Conservation (phyloP, 2,888 invertebrate genomes). For the Eretmocerus hayati region DNA sequence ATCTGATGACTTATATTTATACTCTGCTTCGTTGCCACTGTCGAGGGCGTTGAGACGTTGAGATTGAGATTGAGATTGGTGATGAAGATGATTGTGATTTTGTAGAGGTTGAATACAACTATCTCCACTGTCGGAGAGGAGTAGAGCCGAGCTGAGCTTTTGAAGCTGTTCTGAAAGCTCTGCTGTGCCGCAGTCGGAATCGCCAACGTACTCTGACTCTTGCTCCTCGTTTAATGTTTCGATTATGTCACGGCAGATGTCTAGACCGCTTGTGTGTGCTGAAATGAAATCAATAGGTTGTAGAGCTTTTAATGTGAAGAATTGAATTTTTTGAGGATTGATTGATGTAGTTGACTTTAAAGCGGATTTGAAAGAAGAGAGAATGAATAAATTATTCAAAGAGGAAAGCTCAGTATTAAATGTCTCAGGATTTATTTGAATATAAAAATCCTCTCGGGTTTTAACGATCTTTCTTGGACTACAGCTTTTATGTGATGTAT, state of each 20-base stretch:
- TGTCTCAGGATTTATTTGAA: too few species aligned
- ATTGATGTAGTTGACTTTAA: not conserved
- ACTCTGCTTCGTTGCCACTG: constrained; percentile 56
- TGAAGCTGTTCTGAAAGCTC: constrained; percentile 51
- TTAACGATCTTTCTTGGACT: too few species aligned
- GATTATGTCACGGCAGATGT: constrained; percentile 59
- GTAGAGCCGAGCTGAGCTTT: constrained; percentile 48
- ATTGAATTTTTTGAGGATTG: not conserved
- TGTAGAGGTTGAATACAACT: too few species aligned
- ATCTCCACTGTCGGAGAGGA: constrained; percentile 49
- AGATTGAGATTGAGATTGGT: constrained; percentile 49
- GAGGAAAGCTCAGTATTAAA: too few species aligned
- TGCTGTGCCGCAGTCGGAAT: constrained; percentile 61
- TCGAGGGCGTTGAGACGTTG: constrained; percentile 57
- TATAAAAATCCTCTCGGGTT: too few species aligned
- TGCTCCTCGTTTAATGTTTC: constrained; percentile 63
- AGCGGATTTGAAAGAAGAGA: too few species aligned
- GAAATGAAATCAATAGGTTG: not conserved
- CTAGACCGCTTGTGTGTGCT: constrained; percentile 45
- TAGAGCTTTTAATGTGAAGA: too few species aligned
- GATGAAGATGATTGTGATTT: too few species aligned
- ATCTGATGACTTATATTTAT: constrained; percentile 52
- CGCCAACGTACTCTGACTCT: constrained; percentile 63
- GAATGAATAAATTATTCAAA: too few species aligned
- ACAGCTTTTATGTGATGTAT: too few species aligned